Conservation (phyloP, 2,113 vertebrate genomes). For the Crocuta crocuta region DNA sequence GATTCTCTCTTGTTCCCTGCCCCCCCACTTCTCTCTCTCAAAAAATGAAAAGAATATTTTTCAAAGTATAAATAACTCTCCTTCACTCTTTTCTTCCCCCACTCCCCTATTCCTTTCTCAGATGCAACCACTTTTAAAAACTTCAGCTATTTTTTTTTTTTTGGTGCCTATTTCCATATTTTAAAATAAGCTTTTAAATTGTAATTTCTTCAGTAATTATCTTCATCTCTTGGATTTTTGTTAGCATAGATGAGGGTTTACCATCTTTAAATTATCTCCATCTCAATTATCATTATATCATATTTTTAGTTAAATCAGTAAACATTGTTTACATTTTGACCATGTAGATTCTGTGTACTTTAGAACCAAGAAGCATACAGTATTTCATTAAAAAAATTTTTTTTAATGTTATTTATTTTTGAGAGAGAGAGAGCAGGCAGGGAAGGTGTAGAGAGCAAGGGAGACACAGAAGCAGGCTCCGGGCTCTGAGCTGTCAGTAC, state of each 20-base stretch:
- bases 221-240: neutral
- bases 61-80: constrained; percentile 1
- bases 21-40: too few relatives aligned
- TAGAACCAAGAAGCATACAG: neutral
- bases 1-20: too few relatives aligned
- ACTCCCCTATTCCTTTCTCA: neutral
- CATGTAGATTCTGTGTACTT: neutral
- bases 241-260: neutral
- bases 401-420: too few relatives aligned
- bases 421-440: too few relatives aligned
- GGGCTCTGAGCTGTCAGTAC: too few relatives aligned
- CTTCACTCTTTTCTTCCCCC: neutral
- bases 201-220: neutral
- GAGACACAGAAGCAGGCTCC: too few relatives aligned
- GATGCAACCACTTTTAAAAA: neutral
- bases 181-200: constrained; percentile 22
- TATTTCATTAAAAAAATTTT: neutral
- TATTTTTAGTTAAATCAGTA: neutral
- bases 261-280: neutral
- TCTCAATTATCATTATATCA: neutral
- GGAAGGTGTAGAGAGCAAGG: too few relatives aligned
- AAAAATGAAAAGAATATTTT: neutral
- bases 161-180: neutral
- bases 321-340: neutral
- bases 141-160: neutral